These are phyloP conservation scores for Lordiphosa mommai DNA, from an alignment of 1,140 invertebrate species.

Conservation along the genomic window DNA sequence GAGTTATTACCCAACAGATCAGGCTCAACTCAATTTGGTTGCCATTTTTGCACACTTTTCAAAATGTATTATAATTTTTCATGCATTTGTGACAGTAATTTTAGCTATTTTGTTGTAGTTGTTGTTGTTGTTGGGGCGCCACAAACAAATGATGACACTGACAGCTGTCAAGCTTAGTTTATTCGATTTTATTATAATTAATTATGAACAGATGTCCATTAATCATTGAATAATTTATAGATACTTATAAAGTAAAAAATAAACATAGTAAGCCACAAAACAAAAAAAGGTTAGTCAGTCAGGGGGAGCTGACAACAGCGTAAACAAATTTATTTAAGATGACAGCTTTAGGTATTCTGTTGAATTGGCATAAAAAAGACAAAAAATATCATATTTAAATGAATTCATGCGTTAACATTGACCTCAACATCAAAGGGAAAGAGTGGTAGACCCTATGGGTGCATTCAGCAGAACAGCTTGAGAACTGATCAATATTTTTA, in stretches of 20 bases:
- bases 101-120: constrained; percentile 4
- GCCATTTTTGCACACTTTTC: constrained; percentile 37
- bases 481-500: too few species aligned
- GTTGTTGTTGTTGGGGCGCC: constrained; percentile 42
- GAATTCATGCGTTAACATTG: too few species aligned
- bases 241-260: constrained; percentile 8
- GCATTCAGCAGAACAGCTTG: too few species aligned
- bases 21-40: constrained; percentile 42
- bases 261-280: background rate
- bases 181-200: constrained; percentile 79
- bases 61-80: constrained; percentile 58
- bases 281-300: constrained; percentile 44
- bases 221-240: constrained; percentile 77
- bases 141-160: constrained; percentile 75
- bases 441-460: too few species aligned
- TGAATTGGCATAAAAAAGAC: too few species aligned
- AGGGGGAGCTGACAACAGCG: constrained; percentile 20
- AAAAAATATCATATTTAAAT: too few species aligned
- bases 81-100: constrained; percentile 60
- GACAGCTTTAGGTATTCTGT: constrained; percentile 9
- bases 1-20: constrained; percentile 60
- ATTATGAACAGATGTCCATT: constrained; percentile 67
- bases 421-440: too few species aligned
- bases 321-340: constrained; percentile 50
- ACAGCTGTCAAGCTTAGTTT: constrained; percentile 77